Percentiles rank a stretch among this genome's conserved stretches.
These are phyloP conservation scores for Glossophaga mutica DNA, from an alignment of 2,797 vertebrate species.

Conservation along the genomic window DNA sequence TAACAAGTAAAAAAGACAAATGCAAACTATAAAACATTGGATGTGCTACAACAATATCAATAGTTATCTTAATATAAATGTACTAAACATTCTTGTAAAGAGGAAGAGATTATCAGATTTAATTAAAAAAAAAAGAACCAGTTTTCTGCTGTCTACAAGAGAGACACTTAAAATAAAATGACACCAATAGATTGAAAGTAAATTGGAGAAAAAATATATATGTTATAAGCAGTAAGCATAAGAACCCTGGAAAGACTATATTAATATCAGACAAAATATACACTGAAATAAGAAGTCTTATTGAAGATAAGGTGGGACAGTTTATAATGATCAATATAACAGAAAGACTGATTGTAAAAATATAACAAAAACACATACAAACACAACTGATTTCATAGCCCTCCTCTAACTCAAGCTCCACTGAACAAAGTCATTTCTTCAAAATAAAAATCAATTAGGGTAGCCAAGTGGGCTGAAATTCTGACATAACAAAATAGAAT, in stretches of 20 bases:
- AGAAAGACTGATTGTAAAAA: background rate
- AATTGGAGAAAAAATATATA: background rate
- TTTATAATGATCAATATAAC: background rate
- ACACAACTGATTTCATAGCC: background rate
- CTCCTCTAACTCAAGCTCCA: background rate
- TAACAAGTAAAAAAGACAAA: background rate
- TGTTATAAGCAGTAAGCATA: background rate
- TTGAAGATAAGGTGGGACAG: background rate
- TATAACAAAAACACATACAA: background rate
- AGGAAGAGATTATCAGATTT: background rate
- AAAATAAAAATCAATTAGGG: background rate
- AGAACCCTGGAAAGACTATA: background rate
- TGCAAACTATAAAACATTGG: background rate
- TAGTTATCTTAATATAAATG: background rate
- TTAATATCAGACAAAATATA: no score
- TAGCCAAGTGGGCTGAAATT: background rate
- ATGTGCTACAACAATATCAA: background rate
- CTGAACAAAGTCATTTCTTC: background rate
- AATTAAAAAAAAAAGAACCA: background rate
- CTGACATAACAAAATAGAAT: background rate
- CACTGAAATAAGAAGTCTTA: background rate
- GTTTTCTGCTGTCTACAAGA: background rate
- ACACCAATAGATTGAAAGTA: background rate
- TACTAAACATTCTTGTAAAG: background rate
- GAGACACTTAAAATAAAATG: background rate